Conservation (phyloP, 2,797 vertebrate species). For the Pseudopleuronectes americanus region DNA sequence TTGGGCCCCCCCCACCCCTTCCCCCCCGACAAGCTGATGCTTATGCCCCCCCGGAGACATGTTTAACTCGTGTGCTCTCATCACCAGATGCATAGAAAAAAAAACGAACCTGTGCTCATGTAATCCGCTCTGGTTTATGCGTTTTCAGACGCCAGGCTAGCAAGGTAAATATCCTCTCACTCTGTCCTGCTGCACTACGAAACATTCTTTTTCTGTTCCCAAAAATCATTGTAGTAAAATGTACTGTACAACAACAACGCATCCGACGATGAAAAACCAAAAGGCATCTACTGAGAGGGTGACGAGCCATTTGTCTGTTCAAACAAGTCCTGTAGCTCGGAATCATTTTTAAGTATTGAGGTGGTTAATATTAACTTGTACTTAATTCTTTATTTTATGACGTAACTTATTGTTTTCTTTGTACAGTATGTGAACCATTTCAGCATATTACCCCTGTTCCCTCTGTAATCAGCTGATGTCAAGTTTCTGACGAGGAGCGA, state of each 20-base stretch:
- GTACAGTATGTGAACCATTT: conserved; percentile 80
- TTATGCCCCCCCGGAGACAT: conserved; percentile 62
- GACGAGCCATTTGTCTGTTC: conserved; percentile 77
- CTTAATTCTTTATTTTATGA: conserved; percentile 80
- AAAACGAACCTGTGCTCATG: conserved; percentile 48
- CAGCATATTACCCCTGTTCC: conserved; percentile 71
- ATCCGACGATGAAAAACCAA: conserved; percentile 72
- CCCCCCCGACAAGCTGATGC: conserved; percentile 50
- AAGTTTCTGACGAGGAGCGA: conserved; percentile 78
- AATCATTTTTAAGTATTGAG: conserved; percentile 78
- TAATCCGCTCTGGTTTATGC: conserved; percentile 53
- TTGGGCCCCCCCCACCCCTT: conserved; percentile 16
- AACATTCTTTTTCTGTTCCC: conserved; percentile 31
- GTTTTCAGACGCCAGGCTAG: conserved; percentile 47
- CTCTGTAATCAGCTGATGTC: conserved; percentile 81
- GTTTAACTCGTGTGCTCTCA: conserved; percentile 56
- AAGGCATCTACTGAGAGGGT: conserved; percentile 73
- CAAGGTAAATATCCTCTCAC: conserved; percentile 47
- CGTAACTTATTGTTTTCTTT: conserved; percentile 81
- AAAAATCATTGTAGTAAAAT: conserved; percentile 57
- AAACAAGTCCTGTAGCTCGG: conserved; percentile 74
- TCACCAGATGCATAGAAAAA: conserved; percentile 50
- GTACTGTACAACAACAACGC: conserved; percentile 69
- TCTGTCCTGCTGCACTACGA: conserved; percentile 76
- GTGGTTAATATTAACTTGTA: conserved; percentile 78